Conservation (phyloP, 1,140 invertebrate genomes). For the Drosophila simulans region DNA sequence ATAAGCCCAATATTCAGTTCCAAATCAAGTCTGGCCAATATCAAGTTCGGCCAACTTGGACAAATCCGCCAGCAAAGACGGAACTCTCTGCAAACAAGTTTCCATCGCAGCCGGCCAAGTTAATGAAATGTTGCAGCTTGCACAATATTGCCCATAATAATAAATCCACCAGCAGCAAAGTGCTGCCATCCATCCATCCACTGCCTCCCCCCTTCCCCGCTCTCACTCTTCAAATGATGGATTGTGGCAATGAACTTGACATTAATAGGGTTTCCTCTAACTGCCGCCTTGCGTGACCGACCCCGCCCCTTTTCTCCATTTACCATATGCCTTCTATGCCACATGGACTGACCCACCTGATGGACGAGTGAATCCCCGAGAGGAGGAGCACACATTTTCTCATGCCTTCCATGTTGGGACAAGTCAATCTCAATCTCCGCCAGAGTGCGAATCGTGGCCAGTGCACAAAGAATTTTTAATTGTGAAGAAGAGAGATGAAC, state of each 20-base stretch:
- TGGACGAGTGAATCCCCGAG: neutral
- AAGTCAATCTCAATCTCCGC: constrained; percentile 34
- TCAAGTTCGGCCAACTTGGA: constrained; percentile 6
- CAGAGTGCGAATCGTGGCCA: constrained; percentile 21
- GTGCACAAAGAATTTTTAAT: constrained; percentile 45
- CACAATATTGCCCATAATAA: constrained; percentile 31
- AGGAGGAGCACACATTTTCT: constrained; percentile 35
- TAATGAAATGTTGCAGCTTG: constrained; percentile 35
- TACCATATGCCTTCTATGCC: neutral
- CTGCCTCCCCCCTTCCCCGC: neutral
- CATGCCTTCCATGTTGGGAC: constrained; percentile 20
- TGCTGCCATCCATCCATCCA: neutral
- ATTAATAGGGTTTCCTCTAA: constrained; percentile 76
- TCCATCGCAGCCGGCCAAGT: constrained; percentile 1
- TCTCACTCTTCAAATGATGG: constrained; percentile 14
- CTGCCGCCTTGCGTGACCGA: constrained; percentile 49
- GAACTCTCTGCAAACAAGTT: constrained; percentile 30
- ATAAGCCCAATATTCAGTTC: constrained; percentile 24
- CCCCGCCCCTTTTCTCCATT: constrained; percentile 11
- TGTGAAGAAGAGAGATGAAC: constrained; percentile 4
- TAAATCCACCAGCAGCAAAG: constrained; percentile 16
- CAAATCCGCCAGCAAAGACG: constrained; percentile 19
- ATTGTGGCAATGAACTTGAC: constrained; percentile 83
- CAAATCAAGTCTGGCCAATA: neutral
- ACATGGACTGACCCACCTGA: constrained; percentile 13